These are phyloP conservation scores for Neosalanx taihuensis DNA, from an alignment of 2,797 vertebrate species.

Conservation along the genomic window DNA sequence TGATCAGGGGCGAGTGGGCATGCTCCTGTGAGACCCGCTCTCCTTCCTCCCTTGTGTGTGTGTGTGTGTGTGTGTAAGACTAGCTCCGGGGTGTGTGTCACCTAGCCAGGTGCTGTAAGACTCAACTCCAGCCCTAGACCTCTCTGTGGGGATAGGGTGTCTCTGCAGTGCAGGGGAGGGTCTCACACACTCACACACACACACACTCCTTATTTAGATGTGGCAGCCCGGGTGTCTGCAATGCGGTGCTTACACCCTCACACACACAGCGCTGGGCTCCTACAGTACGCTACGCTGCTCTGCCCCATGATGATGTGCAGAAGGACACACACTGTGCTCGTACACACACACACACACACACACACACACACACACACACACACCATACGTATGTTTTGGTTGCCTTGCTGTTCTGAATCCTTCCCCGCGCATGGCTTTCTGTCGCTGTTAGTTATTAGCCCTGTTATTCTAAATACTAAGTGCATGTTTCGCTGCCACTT, in stretches of 20 bases:
- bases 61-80: slow-evolving; percentile 14
- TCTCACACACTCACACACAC: slow-evolving; percentile 14
- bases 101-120: slow-evolving; percentile 31
- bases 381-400: neutral
- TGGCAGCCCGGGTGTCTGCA: slow-evolving; percentile 60
- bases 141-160: slow-evolving; percentile 60
- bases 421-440: neutral
- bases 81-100: slow-evolving; percentile 6
- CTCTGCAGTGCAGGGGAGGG: slow-evolving; percentile 33
- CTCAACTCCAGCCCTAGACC: slow-evolving; percentile 34
- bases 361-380: neutral
- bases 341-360: slow-evolving; percentile 4
- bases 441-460: neutral
- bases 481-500: neutral
- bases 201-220: slow-evolving; percentile 48
- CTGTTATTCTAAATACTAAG: neutral
- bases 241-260: slow-evolving; percentile 55
- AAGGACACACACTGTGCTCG: neutral
- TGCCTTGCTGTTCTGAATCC: neutral
- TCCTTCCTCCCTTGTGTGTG: slow-evolving; percentile 10
- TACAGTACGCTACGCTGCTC: slow-evolving; percentile 32
- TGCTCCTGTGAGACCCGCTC: slow-evolving; percentile 1
- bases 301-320: neutral
- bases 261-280: slow-evolving; percentile 54
- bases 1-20: neutral